Conservation (phyloP, 2,113 vertebrate species). For the Trogon melanurus region DNA sequence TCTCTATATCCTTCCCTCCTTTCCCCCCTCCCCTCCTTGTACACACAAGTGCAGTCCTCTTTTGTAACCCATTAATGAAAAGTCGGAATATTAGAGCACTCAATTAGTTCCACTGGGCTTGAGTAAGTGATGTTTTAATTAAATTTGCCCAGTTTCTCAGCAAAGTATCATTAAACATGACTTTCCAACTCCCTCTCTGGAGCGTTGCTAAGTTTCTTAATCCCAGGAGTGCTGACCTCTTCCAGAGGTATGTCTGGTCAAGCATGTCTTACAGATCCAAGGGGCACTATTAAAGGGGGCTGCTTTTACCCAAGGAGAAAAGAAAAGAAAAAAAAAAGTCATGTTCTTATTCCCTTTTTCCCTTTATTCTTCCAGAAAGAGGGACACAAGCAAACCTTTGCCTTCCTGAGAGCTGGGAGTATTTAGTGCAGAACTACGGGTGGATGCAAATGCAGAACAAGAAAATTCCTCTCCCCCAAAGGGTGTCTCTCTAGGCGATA, state of each 20-base stretch:
- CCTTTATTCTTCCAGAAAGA: background rate
- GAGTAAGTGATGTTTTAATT: conserved; percentile 78
- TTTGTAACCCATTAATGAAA: conserved; percentile 79
- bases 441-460: background rate
- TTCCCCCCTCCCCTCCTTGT: background rate
- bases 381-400: background rate
- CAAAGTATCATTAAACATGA: conserved; percentile 76
- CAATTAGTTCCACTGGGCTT: conserved; percentile 70
- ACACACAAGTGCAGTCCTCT: conserved; percentile 60
- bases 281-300: conserved; percentile 64
- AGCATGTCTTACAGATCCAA: conserved; percentile 64
- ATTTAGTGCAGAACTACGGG: background rate
- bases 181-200: conserved; percentile 67
- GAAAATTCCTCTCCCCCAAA: no score
- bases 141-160: conserved; percentile 75
- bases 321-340: background rate
- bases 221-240: conserved; percentile 69
- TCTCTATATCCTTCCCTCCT: background rate
- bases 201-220: conserved; percentile 74
- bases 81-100: conserved; percentile 67
- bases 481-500: background rate
- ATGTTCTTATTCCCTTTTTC: background rate
- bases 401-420: background rate
- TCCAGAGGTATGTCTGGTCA: conserved; percentile 69
- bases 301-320: conserved; percentile 22